Percentiles rank a stretch among this genome's conserved stretches.
Conservation (phyloP, 2,797 vertebrate genomes). For the Muscicapa comitata region DNA sequence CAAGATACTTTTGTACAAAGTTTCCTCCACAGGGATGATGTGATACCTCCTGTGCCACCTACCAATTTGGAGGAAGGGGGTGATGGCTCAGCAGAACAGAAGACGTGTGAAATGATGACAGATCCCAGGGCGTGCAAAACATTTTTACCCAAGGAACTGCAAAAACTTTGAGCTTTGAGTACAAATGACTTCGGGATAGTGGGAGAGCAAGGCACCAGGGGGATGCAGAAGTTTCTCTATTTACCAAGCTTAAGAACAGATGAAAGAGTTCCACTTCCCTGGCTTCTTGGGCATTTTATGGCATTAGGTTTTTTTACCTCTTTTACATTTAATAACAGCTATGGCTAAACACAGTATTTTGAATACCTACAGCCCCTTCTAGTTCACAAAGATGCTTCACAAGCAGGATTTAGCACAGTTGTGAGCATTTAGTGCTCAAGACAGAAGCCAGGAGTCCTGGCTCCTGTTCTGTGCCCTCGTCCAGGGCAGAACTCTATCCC, state of each 20-base stretch:
- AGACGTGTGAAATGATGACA: not conserved
- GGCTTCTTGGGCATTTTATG: not conserved
- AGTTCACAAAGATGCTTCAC: not conserved
- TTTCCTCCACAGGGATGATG: not conserved
- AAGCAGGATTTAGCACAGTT: not conserved
- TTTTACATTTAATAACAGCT: not conserved
- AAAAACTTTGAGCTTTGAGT: not conserved
- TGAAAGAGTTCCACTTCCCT: not conserved
- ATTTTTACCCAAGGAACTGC: not conserved
- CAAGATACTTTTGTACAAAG: not conserved
- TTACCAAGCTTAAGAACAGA: not conserved
- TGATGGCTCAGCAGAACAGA: not conserved
- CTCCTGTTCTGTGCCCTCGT: not conserved
- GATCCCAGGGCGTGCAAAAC: not conserved
- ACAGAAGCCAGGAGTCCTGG: not conserved
- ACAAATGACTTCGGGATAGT: not conserved
- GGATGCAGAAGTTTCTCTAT: not conserved
- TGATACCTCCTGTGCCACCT: not conserved
- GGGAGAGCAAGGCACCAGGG: not conserved
- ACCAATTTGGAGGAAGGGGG: not conserved
- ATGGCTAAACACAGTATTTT: not conserved
- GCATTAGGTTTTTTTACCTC: not conserved
- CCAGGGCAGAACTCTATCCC: not conserved
- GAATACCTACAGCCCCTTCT: not conserved
- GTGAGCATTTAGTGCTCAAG: not conserved